Evolutionary conservation across 1,140 invertebrate genomes (phyloP).

Genomic region (Drosophila malerkotliana): DNA sequence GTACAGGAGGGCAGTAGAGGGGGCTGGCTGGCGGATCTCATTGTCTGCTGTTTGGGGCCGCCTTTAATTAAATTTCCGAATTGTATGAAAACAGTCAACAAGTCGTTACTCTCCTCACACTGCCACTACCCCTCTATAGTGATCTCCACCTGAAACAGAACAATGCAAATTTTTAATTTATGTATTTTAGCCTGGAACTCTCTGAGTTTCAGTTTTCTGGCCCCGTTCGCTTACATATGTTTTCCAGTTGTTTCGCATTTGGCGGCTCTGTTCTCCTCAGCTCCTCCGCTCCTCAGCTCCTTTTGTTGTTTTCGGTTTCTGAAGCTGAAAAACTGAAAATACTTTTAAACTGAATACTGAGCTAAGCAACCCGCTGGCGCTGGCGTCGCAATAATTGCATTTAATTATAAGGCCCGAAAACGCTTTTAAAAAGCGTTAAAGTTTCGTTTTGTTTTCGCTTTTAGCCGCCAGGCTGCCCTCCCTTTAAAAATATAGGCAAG

Average conservation of each 20-base stretch:
- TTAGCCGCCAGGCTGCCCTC: conserved; percentile 36
- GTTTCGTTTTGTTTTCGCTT: conserved; percentile 46
- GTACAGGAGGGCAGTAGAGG: conserved; percentile 3
- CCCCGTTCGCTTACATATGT: conserved; percentile 70
- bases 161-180: conserved; percentile 84
- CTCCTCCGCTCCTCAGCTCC: conserved; percentile 33
- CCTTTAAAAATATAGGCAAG: conserved; percentile 25
- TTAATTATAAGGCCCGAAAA: conserved; percentile 76
- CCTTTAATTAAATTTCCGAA: conserved; percentile 83
- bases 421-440: conserved; percentile 33
- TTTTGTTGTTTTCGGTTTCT: conserved; percentile 41
- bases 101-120: conserved; percentile 63
- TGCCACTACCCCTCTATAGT: not conserved
- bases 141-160: conserved; percentile 68
- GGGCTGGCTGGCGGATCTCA: conserved; percentile 41
- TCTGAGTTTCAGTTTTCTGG: conserved; percentile 37
- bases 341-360: conserved; percentile 10
- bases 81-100: conserved; percentile 82
- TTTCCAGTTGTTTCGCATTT: conserved; percentile 66
- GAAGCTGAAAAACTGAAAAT: not conserved
- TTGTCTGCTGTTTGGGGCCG: conserved; percentile 74
- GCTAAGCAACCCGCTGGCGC: conserved; percentile 65
- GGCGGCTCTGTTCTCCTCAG: conserved; percentile 18
- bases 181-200: conserved; percentile 77
- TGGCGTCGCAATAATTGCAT: conserved; percentile 83